Percentiles rank a stretch among this genome's conserved stretches.
phyloP scores from a whole-genome alignment of 2,113 vertebrate species.

The Bambusicola thoracicus region DNA sequence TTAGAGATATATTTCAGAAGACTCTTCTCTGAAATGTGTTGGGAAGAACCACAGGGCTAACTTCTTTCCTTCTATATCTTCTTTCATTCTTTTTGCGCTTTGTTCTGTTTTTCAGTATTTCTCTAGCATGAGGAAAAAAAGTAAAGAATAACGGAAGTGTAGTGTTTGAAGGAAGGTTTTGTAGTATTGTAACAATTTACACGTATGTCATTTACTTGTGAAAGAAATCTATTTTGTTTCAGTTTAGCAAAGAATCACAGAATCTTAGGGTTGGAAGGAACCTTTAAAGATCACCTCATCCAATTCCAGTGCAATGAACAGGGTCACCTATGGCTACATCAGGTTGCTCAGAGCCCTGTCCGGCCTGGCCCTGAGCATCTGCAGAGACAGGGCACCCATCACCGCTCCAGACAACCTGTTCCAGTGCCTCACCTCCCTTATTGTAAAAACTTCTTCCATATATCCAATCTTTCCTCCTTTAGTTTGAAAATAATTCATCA shows the following conservation, averaged over 20 bases:
- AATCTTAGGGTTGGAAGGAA: too few species aligned
- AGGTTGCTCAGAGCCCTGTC: too few species aligned
- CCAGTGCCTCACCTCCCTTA: too few species aligned
- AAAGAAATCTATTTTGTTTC: background rate
- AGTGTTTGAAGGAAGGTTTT: background rate
- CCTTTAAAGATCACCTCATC: too few species aligned
- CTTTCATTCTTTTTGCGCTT: background rate
- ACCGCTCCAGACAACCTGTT: too few species aligned
- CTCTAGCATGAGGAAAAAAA: background rate
- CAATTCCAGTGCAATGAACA: too few species aligned
- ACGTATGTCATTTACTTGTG: background rate
- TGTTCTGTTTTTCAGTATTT: background rate
- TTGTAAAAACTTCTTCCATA: too few species aligned
- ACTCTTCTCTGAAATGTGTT: background rate
- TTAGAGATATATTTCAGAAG: background rate
- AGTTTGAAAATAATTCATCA: background rate
- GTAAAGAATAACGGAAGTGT: background rate
- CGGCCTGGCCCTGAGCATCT: too few species aligned
- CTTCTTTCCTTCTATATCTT: background rate
- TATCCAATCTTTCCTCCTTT: too few species aligned
- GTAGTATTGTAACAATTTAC: background rate
- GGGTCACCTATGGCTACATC: too few species aligned
- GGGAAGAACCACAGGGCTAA: background rate
- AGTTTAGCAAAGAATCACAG: background rate
- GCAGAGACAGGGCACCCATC: too few species aligned